These are phyloP conservation scores for Bolborhynchus lineola DNA, from an alignment of 2,113 vertebrate species.

Conservation along the genomic window DNA sequence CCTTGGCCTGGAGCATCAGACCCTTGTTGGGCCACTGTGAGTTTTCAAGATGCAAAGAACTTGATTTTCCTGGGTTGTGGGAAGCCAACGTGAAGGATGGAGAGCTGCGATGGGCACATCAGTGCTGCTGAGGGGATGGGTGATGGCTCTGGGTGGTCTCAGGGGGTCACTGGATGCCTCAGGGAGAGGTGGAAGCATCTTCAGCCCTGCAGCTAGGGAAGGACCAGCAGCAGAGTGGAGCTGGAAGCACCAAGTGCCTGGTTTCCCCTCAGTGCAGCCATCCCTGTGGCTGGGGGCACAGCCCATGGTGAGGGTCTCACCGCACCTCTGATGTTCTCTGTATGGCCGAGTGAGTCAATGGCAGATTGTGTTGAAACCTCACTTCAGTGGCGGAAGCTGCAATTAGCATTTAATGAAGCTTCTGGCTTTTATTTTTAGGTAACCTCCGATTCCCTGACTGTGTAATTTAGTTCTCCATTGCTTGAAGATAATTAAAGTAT, in stretches of 20 bases:
- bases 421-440: slow-evolving; percentile 83
- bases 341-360: slow-evolving; percentile 16
- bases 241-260: accelerated
- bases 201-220: neutral
- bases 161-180: neutral
- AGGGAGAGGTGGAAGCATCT: neutral
- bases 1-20: neutral
- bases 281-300: neutral
- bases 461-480: slow-evolving; percentile 79
- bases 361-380: slow-evolving; percentile 65
- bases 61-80: neutral
- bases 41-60: neutral
- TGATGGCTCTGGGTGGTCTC: neutral
- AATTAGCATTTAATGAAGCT: slow-evolving; percentile 82
- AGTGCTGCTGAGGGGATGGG: neutral
- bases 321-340: neutral
- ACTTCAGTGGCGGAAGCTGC: slow-evolving; percentile 71
- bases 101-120: neutral
- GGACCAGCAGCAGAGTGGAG: neutral
- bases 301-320: neutral
- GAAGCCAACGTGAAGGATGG: neutral
- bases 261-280: accelerated
- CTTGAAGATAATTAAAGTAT: slow-evolving; percentile 81
- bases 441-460: slow-evolving; percentile 75
- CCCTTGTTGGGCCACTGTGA: neutral